A percentile compares a stretch with the other conserved stretches of the same genome.
Conservation (phyloP, 2,888 invertebrate genomes). For the Lycia hirtaria region DNA sequence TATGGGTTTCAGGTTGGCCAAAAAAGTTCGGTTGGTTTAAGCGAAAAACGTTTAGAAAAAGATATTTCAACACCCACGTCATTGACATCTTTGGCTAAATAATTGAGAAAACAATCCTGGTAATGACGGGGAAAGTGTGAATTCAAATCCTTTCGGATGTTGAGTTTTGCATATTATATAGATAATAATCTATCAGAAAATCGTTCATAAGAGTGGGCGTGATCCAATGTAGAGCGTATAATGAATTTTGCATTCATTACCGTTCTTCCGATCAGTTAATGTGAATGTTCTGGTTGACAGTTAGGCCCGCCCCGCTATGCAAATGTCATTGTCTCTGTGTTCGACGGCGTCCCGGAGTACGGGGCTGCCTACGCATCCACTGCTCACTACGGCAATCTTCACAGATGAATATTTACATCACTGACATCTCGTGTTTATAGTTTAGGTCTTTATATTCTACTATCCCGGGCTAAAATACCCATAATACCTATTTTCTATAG, state of each 20-base stretch:
- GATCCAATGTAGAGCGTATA: constrained; percentile 57
- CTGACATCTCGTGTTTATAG: constrained; percentile 36
- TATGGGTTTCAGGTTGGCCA: too few species aligned
- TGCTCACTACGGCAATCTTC: constrained; percentile 63
- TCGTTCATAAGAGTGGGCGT: constrained; percentile 46
- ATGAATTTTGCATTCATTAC: constrained; percentile 71
- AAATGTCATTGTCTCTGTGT: constrained; percentile 83
- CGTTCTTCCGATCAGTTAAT: constrained; percentile 74
- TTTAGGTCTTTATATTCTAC: constrained; percentile 39
- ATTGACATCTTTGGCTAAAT: too few species aligned
- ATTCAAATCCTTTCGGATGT: too few species aligned
- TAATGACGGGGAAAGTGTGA: too few species aligned
- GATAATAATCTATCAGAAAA: constrained; percentile 8
- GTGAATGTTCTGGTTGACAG: constrained; percentile 82
- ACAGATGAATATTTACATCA: constrained; percentile 76
- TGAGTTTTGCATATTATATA: too few species aligned
- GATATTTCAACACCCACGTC: too few species aligned
- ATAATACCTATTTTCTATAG: background rate
- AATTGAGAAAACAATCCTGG: too few species aligned
- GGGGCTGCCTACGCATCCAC: constrained; percentile 68
- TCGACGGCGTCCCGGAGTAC: constrained; percentile 66
- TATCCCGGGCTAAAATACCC: background rate
- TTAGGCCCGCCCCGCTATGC: constrained; percentile 79
- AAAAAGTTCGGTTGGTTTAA: too few species aligned
- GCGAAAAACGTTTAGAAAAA: too few species aligned